Evolutionary conservation across 2,113 vertebrate species (phyloP), one percentile per base, ranked within the genome.

Genomic region (Pollachius pollachius): DNA sequence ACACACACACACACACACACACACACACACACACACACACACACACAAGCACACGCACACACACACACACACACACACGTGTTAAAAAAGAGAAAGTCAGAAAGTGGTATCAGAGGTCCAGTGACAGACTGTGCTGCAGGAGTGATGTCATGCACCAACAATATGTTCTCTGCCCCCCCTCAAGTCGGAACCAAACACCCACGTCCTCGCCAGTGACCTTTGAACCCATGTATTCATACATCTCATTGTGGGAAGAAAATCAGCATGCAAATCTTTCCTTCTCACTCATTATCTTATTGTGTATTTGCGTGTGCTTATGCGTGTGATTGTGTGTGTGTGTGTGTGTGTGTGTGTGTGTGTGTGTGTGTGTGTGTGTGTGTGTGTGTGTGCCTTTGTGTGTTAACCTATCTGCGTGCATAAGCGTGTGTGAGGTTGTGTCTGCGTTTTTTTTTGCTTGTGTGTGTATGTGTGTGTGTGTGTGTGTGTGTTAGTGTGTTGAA

Each of bases 311-410:
- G 52, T 56, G 16, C 13, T 1, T 56, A 13, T 56, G 4, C 13
- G 52, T 56, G 52, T 56, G 52, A 1, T 4, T 56, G 52, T 56
- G 52, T 56, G 16, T 56, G 52, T 56, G 52, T 54, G 16, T 54
- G 52, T 54, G 52, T 56, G 52, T 56, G 52, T 56, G 52, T 56
- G 52, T 56, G 52, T 56, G 52, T 56, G 52, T 56, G 52, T 56
- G 16, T 54, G 52, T 56, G 52, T 56, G 52, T 56, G 16, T 56
- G 52, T 56, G 52, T 54, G 16, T 54, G 52, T 54, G 52, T 56
- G 52, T 56, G 52, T 56, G 52, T 56, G 52, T 56, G 52, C 15
- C 9, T 56, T 8, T 56, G 52, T 56, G 52, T 56, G 52, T 56
- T 23, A 23, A 23, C 21, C 21, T 23, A 23, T 23, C 21, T 30